Percentiles rank a stretch among this genome's conserved stretches.
phyloP scores from a whole-genome alignment of 1,140 invertebrate genomes.

The Piezodorus guildinii region DNA sequence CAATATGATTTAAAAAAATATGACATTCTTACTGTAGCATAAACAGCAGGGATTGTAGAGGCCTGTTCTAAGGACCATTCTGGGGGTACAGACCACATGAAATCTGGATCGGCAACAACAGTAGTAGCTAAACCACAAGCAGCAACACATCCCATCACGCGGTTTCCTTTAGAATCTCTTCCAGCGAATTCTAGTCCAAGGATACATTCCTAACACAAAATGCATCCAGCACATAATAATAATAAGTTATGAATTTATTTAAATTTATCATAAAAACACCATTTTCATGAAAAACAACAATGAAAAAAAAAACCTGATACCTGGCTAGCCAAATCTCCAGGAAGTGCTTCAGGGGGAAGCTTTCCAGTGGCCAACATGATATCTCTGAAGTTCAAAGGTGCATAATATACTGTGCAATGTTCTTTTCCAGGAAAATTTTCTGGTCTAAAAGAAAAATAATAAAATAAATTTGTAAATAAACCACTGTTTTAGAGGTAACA shows the following conservation, averaged over 20 bases:
- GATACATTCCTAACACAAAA: constrained; percentile 62
- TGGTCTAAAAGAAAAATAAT: constrained; percentile 30
- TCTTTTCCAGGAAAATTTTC: constrained; percentile 37
- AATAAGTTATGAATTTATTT: neutral
- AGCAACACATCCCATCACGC: constrained; percentile 88
- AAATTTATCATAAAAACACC: no score
- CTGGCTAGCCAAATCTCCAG: constrained; percentile 45
- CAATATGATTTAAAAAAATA: neutral
- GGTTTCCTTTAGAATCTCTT: constrained; percentile 51
- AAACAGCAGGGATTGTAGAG: constrained; percentile 88
- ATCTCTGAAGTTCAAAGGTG: constrained; percentile 92
- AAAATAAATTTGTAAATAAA: neutral
- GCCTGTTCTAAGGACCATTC: constrained; percentile 85
- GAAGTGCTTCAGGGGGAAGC: constrained; percentile 85
- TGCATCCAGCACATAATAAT: neutral
- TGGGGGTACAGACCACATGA: constrained; percentile 83
- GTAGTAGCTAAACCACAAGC: constrained; percentile 81
- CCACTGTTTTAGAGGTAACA: no score
- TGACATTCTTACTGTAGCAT: constrained; percentile 55
- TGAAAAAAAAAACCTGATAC: neutral
- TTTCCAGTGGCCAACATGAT: constrained; percentile 95
- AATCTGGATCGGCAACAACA: constrained; percentile 67
- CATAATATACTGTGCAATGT: constrained; percentile 81
- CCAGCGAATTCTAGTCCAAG: constrained; percentile 91
- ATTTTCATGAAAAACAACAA: no score